Evolutionary conservation across 2,888 invertebrate species (phyloP), one percentile per base, ranked within the genome.

Genomic region (Nasonovia ribisnigri): DNA sequence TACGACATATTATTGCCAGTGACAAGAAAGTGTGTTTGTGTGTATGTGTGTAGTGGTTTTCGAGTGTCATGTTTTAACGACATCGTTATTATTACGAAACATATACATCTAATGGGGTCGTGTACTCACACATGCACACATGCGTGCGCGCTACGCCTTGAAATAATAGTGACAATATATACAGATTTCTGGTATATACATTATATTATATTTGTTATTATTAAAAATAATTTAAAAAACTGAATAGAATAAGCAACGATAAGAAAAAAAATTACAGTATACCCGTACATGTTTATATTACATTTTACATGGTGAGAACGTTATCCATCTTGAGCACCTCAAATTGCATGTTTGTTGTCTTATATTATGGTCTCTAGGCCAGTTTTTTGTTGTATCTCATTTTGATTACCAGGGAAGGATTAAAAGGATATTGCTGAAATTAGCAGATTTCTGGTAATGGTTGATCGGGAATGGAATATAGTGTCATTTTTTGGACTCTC

Each of bases 71-170:
- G 29, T 84, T 87, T 60, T 54, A 92, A 92, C 60, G 86, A 92
- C 92, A 92, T 92, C 60, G 86, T 92, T 60, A 92, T 92, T 86
- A 91, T 91, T 86, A 86, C 36, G 46, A 46, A 16, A 91, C 42
- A 54, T 36, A 90, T 48, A 26, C 48, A 20, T 77, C 77, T 88
- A 88, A 88, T 57, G 88, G 54, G 42, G 42, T 57, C 54, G 54
- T 42, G 88, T 88, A 43, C 36, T 24, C 13, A 54, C 20, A 51
- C 77, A 29, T 6, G 51, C 29, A 42, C 48, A 26, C 84, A 24
- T 16, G n/a, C n/a, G 29, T n/a, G 51, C n/a, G n/a, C 10, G 51
- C 24, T 88, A 88, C 51, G 51, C n/a, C n/a, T n/a, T n/a, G 48
- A 88, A 88, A 51, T 87, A 84, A 43, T 43, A 84, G n/a, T 46